A percentile compares a stretch with the other conserved stretches of the same genome.
These are phyloP conservation scores for Tiliqua scincoides DNA, from an alignment of 2,113 vertebrate species.

Conservation along the genomic window DNA sequence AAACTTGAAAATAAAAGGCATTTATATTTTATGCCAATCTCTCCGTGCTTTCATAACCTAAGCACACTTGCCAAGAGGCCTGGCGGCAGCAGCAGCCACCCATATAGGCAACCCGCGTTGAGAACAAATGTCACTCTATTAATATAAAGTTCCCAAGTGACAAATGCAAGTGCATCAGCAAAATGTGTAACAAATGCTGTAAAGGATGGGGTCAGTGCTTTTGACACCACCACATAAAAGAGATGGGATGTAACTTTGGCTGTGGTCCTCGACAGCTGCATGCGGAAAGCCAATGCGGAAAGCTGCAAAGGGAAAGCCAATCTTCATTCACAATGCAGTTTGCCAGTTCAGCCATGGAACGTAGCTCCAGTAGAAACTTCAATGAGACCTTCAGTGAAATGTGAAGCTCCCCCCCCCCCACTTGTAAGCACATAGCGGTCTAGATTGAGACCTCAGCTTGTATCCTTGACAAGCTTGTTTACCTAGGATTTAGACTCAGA, in stretches of 20 bases:
- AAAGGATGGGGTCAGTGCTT: accelerated
- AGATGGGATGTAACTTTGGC: not conserved
- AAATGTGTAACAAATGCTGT: not conserved
- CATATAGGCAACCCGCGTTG: not conserved
- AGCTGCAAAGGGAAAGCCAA: not conserved
- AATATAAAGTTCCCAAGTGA: not conserved
- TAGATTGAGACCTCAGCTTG: not conserved
- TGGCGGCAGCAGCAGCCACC: not conserved
- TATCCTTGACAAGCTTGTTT: not conserved
- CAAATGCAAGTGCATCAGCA: accelerated
- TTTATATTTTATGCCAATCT: not conserved
- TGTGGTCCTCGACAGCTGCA: not conserved
- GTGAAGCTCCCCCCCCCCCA: not conserved
- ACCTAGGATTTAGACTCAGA: not conserved
- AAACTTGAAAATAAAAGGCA: no score
- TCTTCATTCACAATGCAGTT: not conserved
- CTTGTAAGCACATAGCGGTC: not conserved
- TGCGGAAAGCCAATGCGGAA: no score
- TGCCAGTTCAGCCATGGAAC: not conserved
- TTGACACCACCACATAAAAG: accelerated
- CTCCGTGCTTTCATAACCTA: not conserved
- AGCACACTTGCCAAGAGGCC: not conserved
- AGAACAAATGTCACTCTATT: not conserved
- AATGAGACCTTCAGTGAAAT: not conserved
- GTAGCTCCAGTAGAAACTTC: not conserved